Evolutionary conservation across 2,113 vertebrate genomes (phyloP), one percentile per base, ranked within the genome.

Genomic region (Gallinago undulata): DNA sequence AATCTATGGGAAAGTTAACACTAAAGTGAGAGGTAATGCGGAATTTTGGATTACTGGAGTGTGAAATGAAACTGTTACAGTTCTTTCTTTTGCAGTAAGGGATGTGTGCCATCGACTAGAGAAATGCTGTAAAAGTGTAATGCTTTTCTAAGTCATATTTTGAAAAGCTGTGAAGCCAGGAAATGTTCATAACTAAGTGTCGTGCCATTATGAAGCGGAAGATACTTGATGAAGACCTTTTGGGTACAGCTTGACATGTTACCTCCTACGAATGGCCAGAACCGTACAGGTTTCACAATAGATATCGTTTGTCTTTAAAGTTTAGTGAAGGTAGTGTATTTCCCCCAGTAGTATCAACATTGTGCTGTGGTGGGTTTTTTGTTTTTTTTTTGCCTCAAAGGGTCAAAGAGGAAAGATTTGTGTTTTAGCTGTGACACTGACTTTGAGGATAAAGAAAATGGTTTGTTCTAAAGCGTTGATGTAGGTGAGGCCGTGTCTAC

Each of bases 61-160:
- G 91, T 95, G 96, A 97, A 96, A 96, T 96, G 93, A 94, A 96
- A 82, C 96, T 69, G 35, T 89, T 84, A 92, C 59, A 59, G 60
- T 60, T 76, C 27, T 78, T 94, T 88, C 67, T 94, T 85, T 51
- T 45, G 13, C n/a, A 30, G 59, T 79, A 82, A 76, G 66, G 23
- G 50, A 57, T 82, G 63, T 43, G 25, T 94, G 66, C 80, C 35
- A 11, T 24, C 3, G 19, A 66, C 23, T 92, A 25, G 39, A 59
- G 82, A 56, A 91, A 67, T 62, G 64, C 90, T 56, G 18, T 70
- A 41, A 43, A 76, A 84, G n/a, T 45, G 31, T 68, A 83, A 35
- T 55, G 33, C n/a, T 86, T 96, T 92, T 55, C 55, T 47, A 47
- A 92, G 56, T 45, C 15, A 0, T 62, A 41, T 60, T 91, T 92